Evolutionary conservation across 2,888 invertebrate genomes (phyloP).

Genomic region (Corythucha ciliata): DNA sequence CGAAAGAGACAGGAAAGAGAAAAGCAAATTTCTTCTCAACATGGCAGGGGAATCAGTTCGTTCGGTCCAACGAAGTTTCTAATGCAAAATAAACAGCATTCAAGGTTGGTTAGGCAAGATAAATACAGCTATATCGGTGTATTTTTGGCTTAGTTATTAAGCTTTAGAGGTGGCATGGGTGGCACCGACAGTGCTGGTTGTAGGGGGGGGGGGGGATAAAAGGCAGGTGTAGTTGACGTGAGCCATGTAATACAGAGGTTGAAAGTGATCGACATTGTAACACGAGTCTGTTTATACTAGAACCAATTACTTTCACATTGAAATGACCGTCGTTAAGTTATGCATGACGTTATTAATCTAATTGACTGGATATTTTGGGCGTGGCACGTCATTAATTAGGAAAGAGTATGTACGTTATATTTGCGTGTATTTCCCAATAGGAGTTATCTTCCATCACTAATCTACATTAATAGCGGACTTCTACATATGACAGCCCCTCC

Average conservation of each 20-base stretch:
- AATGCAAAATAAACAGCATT: too few species aligned
- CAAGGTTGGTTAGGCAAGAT: too few species aligned
- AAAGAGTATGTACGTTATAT: conserved; percentile 11
- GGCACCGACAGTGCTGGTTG: too few species aligned
- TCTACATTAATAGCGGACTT: conserved; percentile 26
- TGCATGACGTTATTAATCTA: conserved; percentile 28
- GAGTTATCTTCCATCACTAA: conserved; percentile 26
- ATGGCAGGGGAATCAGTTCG: too few species aligned
- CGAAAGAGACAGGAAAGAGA: too few species aligned
- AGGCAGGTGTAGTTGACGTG: conserved; percentile 15
- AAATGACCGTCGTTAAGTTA: conserved; percentile 25
- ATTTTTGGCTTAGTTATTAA: too few species aligned
- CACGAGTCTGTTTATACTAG: conserved; percentile 3
- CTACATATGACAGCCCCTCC: conserved; percentile 12
- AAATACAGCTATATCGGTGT: too few species aligned
- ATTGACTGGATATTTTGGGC: too few species aligned
- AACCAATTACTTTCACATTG: conserved; percentile 20
- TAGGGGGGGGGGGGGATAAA: not conserved
- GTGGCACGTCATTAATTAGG: too few species aligned
- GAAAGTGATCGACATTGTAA: conserved; percentile 22
- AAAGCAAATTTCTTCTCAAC: too few species aligned
- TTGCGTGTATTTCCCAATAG: conserved; percentile 28
- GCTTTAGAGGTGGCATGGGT: too few species aligned
- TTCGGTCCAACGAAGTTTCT: too few species aligned
- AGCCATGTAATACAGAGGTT: conserved; percentile 17